Base-by-base conservation (phyloP, 2,888 invertebrate genomes). In the Brachynemurus nebulosus region DNA sequence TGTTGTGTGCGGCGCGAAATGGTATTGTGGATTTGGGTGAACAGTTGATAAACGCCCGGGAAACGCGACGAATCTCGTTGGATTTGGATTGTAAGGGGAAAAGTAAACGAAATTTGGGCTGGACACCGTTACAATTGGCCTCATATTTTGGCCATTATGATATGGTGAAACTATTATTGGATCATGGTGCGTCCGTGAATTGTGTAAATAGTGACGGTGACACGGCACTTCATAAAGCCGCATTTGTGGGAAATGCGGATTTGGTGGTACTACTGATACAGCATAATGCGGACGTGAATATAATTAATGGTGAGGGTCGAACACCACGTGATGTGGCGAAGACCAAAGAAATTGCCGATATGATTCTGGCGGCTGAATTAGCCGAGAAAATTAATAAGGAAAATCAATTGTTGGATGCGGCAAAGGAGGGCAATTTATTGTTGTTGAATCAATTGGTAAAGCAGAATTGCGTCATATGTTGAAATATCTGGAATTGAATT, bases 21-120 rank as follows among this genome's bases (percentile, higher is more conserved):
- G 79, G 78, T 9, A 72, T 77, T 54, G 51, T 70, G 3, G 58
- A 63, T 7, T 65, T 70, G n/a, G 71, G 78, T 1, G 65, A 66
- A 53, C 70, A 70, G 36, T 57, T 79, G 39, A 52, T 78, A 33
- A 63, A 70, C 44, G 69, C 70, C 16, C 64, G 58, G 43, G 62
- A 62, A 42, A 67, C 70, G 45, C 68, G 67, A n/a, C 68, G 71
- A 53, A 60, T 74, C 27, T 64, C 65, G 20, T 60, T 78, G 49
- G 69, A 78, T 57, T 65, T 80, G 14, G 74, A 76, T 56, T 78
- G 77, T 54, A 78, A 76, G 71, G 78, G 78, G 77, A 71, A 69
- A 59, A 70, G 64, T 40, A 79, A 78, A 57, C 69, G 72, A 48
- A 80, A 80, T 57, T 55, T 74, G 50, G 78, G 78, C 39, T 80